These are phyloP conservation scores for Athalia cordata DNA, from an alignment of 2,888 invertebrate species.

Conservation along the genomic window DNA sequence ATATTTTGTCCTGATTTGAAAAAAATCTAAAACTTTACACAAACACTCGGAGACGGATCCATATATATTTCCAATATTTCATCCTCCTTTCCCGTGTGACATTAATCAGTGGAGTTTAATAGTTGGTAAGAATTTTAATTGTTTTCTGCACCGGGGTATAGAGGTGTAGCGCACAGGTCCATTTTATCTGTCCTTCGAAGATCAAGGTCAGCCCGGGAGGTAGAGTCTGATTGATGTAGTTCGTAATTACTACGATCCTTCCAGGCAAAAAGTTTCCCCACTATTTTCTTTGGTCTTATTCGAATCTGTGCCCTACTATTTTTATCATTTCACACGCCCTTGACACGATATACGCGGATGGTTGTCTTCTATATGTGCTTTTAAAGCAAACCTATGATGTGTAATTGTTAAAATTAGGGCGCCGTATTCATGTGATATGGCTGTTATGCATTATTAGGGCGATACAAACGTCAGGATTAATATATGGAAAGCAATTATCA, in stretches of 20 bases:
- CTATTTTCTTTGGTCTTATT: conserved; percentile 30
- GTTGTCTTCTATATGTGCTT: too few relatives aligned
- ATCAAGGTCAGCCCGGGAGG: conserved; percentile 39
- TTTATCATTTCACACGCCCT: conserved; percentile 24
- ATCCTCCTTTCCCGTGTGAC: background rate
- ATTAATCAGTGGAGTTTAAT: conserved; percentile 19
- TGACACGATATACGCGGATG: conserved; percentile 25
- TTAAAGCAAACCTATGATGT: too few relatives aligned
- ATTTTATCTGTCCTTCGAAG: conserved; percentile 39
- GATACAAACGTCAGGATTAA: conserved; percentile 38
- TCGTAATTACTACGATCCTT: conserved; percentile 36
- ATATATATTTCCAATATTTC: too few relatives aligned
- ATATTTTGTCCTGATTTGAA: too few relatives aligned
- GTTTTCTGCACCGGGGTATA: conserved; percentile 5
- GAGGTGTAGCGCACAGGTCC: conserved; percentile 3
- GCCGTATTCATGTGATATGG: conserved; percentile 23
- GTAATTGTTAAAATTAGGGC: conserved; percentile 25
- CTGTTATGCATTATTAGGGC: background rate
- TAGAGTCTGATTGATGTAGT: conserved; percentile 42
- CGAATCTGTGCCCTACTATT: conserved; percentile 39
- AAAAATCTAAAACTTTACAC: too few relatives aligned
- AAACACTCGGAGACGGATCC: too few relatives aligned
- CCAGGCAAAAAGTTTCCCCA: conserved; percentile 30
- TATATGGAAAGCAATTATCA: conserved; percentile 38
- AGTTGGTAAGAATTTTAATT: conserved; percentile 37